Evolutionary conservation across 1,140 invertebrate genomes (phyloP).

Genomic region (Gonioctena quinquepunctata): DNA sequence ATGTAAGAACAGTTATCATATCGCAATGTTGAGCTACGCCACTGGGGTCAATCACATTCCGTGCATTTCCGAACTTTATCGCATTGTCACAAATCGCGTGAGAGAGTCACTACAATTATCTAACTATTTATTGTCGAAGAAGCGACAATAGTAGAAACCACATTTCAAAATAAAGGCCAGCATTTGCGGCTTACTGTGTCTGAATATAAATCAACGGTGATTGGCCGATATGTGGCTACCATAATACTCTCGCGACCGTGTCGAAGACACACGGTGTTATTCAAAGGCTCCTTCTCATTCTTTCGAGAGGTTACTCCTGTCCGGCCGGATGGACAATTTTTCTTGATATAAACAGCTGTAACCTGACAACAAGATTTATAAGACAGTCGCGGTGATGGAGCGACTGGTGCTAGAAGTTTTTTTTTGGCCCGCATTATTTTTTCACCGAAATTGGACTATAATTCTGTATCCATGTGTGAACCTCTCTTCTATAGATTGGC

Average conservation of each 20-base stretch:
- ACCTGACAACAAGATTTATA: not conserved
- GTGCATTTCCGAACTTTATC: conserved; percentile 25
- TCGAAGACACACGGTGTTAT: not conserved
- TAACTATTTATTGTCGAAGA: conserved; percentile 34
- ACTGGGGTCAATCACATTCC: conserved; percentile 34
- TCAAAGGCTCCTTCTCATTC: not conserved
- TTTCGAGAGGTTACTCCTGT: not conserved
- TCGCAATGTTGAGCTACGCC: no score
- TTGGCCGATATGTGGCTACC: conserved; percentile 26
- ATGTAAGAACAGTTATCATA: no score
- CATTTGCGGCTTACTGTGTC: conserved; percentile 11
- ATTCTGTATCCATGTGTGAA: no score
- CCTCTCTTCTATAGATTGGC: no score
- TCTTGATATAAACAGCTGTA: not conserved
- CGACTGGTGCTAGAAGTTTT: not conserved
- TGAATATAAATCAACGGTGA: conserved; percentile 30
- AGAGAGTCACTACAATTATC: conserved; percentile 32
- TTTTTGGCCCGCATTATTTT: not conserved
- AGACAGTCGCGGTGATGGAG: not conserved
- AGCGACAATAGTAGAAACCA: conserved; percentile 27
- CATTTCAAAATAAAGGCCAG: conserved; percentile 38
- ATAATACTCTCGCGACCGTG: not conserved
- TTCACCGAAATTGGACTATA: no score
- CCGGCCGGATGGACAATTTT: not conserved
- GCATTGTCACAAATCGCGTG: conserved; percentile 22